phyloP scores from a whole-genome alignment of 2,888 invertebrate genomes.

The Cataglyphis albicans region DNA sequence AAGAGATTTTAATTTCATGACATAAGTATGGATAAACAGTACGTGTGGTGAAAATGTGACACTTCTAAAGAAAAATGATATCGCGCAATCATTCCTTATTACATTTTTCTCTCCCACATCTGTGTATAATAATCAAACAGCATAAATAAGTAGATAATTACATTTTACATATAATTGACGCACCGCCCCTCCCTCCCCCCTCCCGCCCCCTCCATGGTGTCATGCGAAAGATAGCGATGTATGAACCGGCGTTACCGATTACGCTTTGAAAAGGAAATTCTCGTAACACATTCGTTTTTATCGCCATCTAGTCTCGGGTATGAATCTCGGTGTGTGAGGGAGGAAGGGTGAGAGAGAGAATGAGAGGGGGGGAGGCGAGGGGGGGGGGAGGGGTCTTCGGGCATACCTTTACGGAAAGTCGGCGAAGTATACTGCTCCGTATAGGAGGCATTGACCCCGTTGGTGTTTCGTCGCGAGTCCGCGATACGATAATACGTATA shows the following conservation, averaged over 20 bases:
- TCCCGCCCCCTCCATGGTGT: background rate
- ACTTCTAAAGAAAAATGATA: background rate
- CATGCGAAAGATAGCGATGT: conserved; percentile 7
- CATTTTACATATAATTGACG: background rate
- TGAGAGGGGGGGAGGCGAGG: too few species aligned
- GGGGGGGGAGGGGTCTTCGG: conserved; percentile 64
- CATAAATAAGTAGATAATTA: background rate
- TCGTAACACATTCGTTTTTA: conserved; percentile 85
- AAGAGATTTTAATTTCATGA: too few species aligned
- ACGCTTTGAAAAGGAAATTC: conserved; percentile 85
- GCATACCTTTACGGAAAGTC: conserved; percentile 81
- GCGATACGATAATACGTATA: conserved; percentile 53
- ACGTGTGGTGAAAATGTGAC: background rate
- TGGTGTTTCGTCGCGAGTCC: conserved; percentile 62
- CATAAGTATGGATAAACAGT: background rate
- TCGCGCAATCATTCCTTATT: background rate
- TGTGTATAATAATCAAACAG: background rate
- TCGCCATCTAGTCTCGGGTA: conserved; percentile 75
- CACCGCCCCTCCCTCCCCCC: too few species aligned
- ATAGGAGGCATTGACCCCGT: conserved; percentile 85
- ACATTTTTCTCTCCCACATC: background rate
- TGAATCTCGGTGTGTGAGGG: conserved; percentile 77
- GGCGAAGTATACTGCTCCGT: conserved; percentile 83
- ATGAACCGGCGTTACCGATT: conserved; percentile 58
- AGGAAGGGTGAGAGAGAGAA: too few species aligned